Conservation (phyloP, 2,797 vertebrate species). For the Crocidura indochinensis region DNA sequence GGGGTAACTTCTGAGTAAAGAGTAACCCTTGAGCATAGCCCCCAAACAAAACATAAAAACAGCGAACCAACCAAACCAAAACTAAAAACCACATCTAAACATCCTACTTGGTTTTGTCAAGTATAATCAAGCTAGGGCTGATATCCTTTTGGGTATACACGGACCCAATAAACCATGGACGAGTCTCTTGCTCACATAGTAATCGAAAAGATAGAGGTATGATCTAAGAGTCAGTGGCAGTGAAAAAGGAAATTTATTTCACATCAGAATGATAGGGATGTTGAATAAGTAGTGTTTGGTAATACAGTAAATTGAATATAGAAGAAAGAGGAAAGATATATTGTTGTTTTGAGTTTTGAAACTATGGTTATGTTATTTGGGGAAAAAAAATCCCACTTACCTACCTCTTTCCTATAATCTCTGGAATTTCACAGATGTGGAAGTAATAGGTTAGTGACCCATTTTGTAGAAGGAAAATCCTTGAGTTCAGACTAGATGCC, state of each 20-base stretch:
- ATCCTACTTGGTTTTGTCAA: neutral
- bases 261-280: neutral
- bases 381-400: neutral
- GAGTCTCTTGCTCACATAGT: neutral
- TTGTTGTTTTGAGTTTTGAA: slow-evolving; percentile 11
- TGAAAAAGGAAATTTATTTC: slow-evolving; percentile 3
- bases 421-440: neutral
- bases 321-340: neutral
- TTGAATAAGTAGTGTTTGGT: neutral
- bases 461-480: neutral
- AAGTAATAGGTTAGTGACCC: neutral
- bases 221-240: neutral
- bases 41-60: no score
- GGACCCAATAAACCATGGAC: neutral
- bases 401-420: neutral
- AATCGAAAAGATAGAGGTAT: neutral
- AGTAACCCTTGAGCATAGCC: no score
- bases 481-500: neutral
- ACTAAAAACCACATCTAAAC: no score
- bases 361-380: neutral
- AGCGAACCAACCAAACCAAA: neutral
- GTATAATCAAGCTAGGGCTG: neutral
- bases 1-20: no score
- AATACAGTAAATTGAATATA: neutral
- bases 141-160: neutral